These are phyloP conservation scores for Cyanoderma ruficeps DNA, from an alignment of 2,113 vertebrate species.

Conservation along the genomic window DNA sequence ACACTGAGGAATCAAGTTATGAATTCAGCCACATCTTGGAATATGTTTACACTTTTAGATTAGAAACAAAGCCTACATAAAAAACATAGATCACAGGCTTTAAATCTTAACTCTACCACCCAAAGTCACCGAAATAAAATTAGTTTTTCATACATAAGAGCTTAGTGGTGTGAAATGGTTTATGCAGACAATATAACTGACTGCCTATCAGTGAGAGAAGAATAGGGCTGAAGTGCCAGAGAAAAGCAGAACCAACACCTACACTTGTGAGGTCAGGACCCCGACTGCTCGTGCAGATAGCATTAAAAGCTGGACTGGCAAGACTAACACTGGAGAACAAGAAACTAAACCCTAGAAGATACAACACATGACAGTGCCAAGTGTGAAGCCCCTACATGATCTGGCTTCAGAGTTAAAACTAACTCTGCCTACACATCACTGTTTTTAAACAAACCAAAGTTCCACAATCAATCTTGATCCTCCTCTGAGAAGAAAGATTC, in stretches of 20 bases:
- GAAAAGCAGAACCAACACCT: background rate
- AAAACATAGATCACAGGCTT: background rate
- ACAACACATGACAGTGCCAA: background rate
- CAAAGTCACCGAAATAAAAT: background rate
- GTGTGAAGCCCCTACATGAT: background rate
- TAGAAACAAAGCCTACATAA: background rate
- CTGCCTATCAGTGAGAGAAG: background rate
- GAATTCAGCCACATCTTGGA: background rate
- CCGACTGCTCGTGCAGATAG: background rate
- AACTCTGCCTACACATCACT: background rate
- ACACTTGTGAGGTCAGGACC: background rate
- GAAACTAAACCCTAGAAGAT: background rate
- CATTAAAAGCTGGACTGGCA: background rate
- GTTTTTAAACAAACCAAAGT: background rate
- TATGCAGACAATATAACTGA: background rate
- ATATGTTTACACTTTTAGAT: background rate
- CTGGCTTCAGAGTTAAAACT: background rate
- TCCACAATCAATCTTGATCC: background rate
- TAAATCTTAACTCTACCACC: background rate
- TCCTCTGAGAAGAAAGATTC: background rate
- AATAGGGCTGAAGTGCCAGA: background rate
- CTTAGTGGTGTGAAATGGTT: background rate
- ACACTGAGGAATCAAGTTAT: background rate
- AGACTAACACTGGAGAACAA: background rate
- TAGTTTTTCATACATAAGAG: background rate